phyloP scores from a whole-genome alignment of 2,888 invertebrate genomes.

The Chrysotoxum bicinctum region DNA sequence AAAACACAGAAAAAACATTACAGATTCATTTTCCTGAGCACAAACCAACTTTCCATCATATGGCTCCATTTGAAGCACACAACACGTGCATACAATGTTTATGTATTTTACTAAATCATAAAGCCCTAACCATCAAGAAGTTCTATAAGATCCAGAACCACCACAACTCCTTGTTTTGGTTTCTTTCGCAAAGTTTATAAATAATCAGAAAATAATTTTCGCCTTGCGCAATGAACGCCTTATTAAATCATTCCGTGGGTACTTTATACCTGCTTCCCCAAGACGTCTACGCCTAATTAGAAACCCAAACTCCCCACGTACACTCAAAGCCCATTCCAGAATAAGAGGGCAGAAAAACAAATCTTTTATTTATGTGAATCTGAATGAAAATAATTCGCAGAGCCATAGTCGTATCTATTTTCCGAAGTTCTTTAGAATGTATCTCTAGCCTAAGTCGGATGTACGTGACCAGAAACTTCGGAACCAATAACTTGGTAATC shows the following conservation, averaged over 20 bases:
- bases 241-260: background rate
- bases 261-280: background rate
- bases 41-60: too few species aligned
- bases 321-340: background rate
- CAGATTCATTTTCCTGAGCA: background rate
- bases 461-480: constrained; percentile 69
- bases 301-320: background rate
- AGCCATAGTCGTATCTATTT: background rate
- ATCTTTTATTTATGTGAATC: constrained; percentile 69
- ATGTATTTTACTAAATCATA: background rate
- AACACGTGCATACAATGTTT: background rate
- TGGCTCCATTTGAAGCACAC: background rate
- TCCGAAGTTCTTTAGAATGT: constrained; percentile 21
- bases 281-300: background rate
- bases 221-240: background rate
- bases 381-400: constrained; percentile 46
- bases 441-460: background rate
- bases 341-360: constrained; percentile 67
- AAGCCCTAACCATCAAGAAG: background rate
- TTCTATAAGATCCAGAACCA: background rate
- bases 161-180: background rate
- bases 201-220: background rate
- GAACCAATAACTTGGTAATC: constrained; percentile 69
- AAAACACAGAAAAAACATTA: background rate
- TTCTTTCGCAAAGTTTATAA: background rate